A percentile compares a stretch with the other conserved stretches of the same genome.
Evolutionary conservation across 2,888 invertebrate genomes (phyloP).

Genomic region (Ctenicera cuprea): DNA sequence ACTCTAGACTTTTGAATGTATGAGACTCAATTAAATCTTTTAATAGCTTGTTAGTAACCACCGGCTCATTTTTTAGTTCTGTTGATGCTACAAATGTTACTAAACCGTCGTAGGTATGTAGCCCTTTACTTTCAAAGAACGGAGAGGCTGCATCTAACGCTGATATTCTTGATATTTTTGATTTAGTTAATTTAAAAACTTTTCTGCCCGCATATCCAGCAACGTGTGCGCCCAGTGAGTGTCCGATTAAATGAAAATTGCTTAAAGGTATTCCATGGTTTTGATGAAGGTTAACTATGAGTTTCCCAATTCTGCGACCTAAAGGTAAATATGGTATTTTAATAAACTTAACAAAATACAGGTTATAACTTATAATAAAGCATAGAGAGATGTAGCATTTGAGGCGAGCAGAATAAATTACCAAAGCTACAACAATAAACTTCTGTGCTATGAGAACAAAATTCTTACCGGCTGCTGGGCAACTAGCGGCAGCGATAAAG

Average conservation of each 20-base stretch:
- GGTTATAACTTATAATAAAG: too few relatives aligned
- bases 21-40: slow-evolving; percentile 23
- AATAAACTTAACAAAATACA: too few relatives aligned
- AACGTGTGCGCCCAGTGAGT: slow-evolving; percentile 66
- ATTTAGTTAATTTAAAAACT: slow-evolving; percentile 54
- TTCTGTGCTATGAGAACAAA: not conserved
- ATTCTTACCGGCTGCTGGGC: slow-evolving; percentile 60
- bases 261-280: slow-evolving; percentile 44
- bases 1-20: not conserved
- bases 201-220: slow-evolving; percentile 64
- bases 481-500: slow-evolving; percentile 58
- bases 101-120: slow-evolving; percentile 14
- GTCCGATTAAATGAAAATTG: slow-evolving; percentile 65
- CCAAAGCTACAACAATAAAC: too few relatives aligned
- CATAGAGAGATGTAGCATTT: too few relatives aligned
- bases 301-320: slow-evolving; percentile 41
- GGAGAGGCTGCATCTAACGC: slow-evolving; percentile 76
- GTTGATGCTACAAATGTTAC: too few relatives aligned
- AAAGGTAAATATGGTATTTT: too few relatives aligned
- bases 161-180: slow-evolving; percentile 70
- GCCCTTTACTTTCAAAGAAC: slow-evolving; percentile 66
- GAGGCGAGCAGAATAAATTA: too few relatives aligned
- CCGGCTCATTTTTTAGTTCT: too few relatives aligned
- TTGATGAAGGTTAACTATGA: slow-evolving; percentile 57
- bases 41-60: too few relatives aligned